Evolutionary conservation across 2,888 invertebrate genomes (phyloP).

Genomic region (Melanargia galathea): DNA sequence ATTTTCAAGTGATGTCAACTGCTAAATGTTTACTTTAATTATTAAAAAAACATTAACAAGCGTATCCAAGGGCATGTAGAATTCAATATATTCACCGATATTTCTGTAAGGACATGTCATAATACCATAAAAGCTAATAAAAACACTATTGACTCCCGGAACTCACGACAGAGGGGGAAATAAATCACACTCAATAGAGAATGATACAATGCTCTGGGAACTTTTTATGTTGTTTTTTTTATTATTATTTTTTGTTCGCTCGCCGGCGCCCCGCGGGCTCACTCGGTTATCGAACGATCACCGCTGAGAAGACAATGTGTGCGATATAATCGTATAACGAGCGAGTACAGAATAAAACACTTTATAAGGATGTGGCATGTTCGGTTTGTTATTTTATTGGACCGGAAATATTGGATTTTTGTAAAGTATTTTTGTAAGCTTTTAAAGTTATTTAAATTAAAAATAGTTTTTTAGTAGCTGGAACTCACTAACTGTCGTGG

Average conservation of each 20-base stretch:
- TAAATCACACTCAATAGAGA: constrained; percentile 46
- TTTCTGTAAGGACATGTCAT: constrained; percentile 31
- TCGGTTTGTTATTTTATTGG: background rate
- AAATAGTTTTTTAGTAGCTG: too few relatives aligned
- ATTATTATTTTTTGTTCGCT: constrained; percentile 30
- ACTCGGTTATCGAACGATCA: constrained; percentile 33
- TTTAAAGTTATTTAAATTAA: too few relatives aligned
- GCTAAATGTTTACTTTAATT: too few relatives aligned
- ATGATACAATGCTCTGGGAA: constrained; percentile 41
- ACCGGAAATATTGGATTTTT: background rate
- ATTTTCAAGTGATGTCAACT: too few relatives aligned
- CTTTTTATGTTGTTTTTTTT: constrained; percentile 27
- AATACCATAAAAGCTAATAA: constrained; percentile 54
- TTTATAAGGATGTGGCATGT: background rate
- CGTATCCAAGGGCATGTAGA: too few relatives aligned
- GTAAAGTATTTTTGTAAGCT: background rate
- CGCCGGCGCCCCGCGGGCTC: constrained; percentile 32
- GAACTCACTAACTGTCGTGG: too few relatives aligned
- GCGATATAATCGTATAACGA: constrained; percentile 45
- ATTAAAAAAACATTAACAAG: too few relatives aligned
- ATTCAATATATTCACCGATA: constrained; percentile 36
- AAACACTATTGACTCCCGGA: constrained; percentile 68
- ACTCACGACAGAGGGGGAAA: constrained; percentile 55
- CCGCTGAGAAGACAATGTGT: constrained; percentile 28
- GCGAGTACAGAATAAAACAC: constrained; percentile 30